Conservation (phyloP, 2,888 invertebrate species). For the Drosophila colorata region DNA sequence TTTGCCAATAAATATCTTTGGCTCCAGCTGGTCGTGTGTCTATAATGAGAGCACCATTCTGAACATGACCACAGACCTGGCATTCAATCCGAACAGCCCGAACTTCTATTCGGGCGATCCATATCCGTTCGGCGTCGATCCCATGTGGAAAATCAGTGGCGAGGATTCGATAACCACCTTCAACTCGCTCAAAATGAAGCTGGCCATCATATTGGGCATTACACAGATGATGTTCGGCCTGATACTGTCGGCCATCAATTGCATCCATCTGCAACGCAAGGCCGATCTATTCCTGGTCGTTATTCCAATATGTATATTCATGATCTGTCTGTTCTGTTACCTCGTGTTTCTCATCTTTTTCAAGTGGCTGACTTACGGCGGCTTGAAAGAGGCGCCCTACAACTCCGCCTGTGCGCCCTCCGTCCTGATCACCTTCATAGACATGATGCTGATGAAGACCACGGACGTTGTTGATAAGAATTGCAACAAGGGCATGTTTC, state of each 20-base stretch:
- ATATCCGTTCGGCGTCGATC: constrained; percentile 93
- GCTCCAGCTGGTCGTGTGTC: constrained; percentile 91
- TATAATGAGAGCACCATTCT: constrained; percentile 86
- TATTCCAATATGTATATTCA: constrained; percentile 94
- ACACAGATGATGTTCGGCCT: constrained; percentile 98
- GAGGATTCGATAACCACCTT: constrained; percentile 95
- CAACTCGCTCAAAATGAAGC: constrained; percentile 98
- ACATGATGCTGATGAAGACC: constrained; percentile 90
- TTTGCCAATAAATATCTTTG: constrained; percentile 96
- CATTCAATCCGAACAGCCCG: constrained; percentile 87
- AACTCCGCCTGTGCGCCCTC: constrained; percentile 89
- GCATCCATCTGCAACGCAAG: constrained; percentile 89
- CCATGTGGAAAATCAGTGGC: constrained; percentile 90
- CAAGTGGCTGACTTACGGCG: constrained; percentile 93
- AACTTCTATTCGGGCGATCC: constrained; percentile 85
- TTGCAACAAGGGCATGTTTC: constrained; percentile 88
- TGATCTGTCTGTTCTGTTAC: constrained; percentile 94
- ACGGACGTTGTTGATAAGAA: constrained; percentile 65
- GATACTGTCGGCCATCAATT: constrained; percentile 91
- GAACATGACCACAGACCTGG: constrained; percentile 83
- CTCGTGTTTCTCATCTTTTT: constrained; percentile 94
- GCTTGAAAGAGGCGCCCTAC: constrained; percentile 81
- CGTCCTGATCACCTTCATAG: constrained; percentile 91
- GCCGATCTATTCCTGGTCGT: constrained; percentile 92
- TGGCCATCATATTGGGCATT: constrained; percentile 97